A percentile compares a stretch with the other conserved stretches of the same genome.
Evolutionary conservation across 2,113 vertebrate species (phyloP).

Genomic region (Polypterus bichir): DNA sequence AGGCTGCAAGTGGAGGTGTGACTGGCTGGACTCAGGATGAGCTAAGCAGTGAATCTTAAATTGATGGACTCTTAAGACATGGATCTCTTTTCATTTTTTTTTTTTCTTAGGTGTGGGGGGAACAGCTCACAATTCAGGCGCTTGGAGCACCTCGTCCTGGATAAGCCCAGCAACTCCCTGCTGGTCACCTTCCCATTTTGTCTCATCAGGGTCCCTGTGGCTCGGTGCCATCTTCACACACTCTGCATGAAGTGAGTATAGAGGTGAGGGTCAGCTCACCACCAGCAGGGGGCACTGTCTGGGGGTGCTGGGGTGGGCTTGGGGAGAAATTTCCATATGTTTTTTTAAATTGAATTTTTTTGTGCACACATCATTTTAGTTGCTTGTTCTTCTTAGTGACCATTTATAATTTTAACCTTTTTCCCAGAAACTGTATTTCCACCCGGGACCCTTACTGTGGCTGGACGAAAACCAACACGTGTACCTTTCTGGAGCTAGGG

Average conservation of each 20-base stretch:
- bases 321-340: too few species aligned
- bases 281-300: too few species aligned
- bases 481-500: conserved; percentile 69
- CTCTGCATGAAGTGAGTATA: conserved; percentile 85
- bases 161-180: conserved; percentile 62
- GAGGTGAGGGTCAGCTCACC: background rate
- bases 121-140: conserved; percentile 50
- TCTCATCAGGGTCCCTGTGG: conserved; percentile 73
- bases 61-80: background rate
- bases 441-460: conserved; percentile 89
- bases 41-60: too few species aligned
- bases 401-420: background rate
- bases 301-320: too few species aligned
- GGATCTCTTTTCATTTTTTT: conserved; percentile 17
- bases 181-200: conserved; percentile 80
- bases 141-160: conserved; percentile 75
- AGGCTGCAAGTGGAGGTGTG: too few species aligned
- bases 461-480: conserved; percentile 78
- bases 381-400: conserved; percentile 5
- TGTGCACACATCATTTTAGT: background rate
- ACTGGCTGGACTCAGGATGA: too few species aligned
- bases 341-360: background rate
- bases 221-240: conserved; percentile 82
- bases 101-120: conserved; percentile 60
- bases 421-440: conserved; percentile 70